Evolutionary conservation across 1,140 invertebrate genomes (phyloP).

Genomic region (Paracyclopina nana): DNA sequence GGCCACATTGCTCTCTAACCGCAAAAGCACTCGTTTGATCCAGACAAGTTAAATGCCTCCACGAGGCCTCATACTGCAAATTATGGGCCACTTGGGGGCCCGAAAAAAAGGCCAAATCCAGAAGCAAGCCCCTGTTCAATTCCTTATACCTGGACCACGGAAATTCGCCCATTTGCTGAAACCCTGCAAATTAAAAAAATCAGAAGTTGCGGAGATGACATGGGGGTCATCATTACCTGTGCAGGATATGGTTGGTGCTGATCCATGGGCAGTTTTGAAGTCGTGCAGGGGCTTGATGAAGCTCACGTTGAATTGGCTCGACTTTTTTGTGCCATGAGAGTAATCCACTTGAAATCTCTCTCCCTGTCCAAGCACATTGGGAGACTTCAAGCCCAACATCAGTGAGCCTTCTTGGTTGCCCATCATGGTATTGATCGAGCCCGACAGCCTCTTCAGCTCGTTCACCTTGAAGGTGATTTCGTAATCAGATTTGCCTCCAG

Average conservation of each 20-base stretch:
- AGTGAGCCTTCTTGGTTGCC: conserved; percentile 67
- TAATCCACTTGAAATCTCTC: conserved; percentile 55
- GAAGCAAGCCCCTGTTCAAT: conserved; percentile 26
- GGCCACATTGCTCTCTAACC: conserved; percentile 59
- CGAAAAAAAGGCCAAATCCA: conserved; percentile 25
- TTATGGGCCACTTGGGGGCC: conserved; percentile 43
- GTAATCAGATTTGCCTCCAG: conserved; percentile 32
- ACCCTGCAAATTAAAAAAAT: conserved; percentile 37
- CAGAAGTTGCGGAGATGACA: conserved; percentile 13
- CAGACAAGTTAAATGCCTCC: conserved; percentile 46
- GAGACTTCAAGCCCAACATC: conserved; percentile 42
- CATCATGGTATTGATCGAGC: conserved; percentile 56
- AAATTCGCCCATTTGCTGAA: conserved; percentile 41
- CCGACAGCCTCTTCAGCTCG: conserved; percentile 48
- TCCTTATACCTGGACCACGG: conserved; percentile 54
- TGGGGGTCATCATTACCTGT: conserved; percentile 4
- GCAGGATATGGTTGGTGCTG: neutral
- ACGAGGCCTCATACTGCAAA: conserved; percentile 57
- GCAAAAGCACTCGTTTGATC: conserved; percentile 44
- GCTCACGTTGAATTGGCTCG: conserved; percentile 45
- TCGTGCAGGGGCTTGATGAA: conserved; percentile 48
- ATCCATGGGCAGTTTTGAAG: neutral
- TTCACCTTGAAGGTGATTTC: conserved; percentile 59
- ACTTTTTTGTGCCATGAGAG: conserved; percentile 45
- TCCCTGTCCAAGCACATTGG: conserved; percentile 59